phyloP scores from a whole-genome alignment of 2,113 vertebrate genomes.

The Esox niger region DNA sequence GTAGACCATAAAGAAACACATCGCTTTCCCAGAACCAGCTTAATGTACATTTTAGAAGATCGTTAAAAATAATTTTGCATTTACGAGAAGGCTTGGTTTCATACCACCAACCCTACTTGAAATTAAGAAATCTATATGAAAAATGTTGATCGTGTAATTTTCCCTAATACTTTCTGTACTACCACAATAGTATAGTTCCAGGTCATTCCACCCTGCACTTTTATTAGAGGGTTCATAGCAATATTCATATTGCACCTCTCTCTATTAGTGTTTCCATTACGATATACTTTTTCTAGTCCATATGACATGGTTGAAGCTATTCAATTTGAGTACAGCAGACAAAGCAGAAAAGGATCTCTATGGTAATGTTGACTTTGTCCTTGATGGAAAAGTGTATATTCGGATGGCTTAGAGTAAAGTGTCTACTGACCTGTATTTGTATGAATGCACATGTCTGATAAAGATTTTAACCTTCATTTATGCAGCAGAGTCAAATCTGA shows the following conservation, averaged over 20 bases:
- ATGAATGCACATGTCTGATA: too few species aligned
- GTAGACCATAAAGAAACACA: conserved; percentile 18
- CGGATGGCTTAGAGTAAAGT: too few species aligned
- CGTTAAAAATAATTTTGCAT: background rate
- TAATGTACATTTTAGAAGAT: background rate
- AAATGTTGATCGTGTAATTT: background rate
- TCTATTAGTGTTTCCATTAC: background rate
- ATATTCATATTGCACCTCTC: too few species aligned
- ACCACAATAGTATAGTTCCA: background rate
- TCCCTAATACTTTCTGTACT: background rate
- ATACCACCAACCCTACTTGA: background rate
- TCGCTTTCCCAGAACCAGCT: conserved; percentile 13
- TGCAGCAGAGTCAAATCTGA: too few species aligned
- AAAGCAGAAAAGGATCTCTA: too few species aligned
- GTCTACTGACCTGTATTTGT: too few species aligned
- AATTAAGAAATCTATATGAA: background rate
- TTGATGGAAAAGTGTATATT: too few species aligned
- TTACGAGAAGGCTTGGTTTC: background rate
- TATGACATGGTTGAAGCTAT: background rate
- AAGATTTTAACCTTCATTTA: too few species aligned
- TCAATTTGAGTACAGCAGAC: too few species aligned
- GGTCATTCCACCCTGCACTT: background rate
- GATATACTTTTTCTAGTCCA: background rate
- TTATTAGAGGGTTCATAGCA: too few species aligned
- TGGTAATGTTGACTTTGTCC: too few species aligned